A percentile compares a stretch with the other conserved stretches of the same genome.
phyloP scores from a whole-genome alignment of 2,888 invertebrate genomes.

The Meiosimyza platycephala region DNA sequence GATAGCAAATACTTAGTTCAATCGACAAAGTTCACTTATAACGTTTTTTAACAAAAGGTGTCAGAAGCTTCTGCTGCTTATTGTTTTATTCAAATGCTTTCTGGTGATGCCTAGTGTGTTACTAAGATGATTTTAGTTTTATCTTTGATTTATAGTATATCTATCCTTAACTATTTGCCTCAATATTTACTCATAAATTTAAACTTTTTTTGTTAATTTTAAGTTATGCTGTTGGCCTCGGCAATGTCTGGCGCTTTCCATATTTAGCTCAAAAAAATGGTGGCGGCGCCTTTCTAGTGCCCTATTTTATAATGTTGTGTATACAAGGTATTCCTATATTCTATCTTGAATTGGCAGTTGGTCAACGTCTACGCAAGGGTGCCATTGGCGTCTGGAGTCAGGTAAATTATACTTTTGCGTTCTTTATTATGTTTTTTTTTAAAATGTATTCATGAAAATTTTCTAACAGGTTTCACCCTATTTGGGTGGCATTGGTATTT shows the following conservation, averaged over 20 bases:
- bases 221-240: constrained; percentile 89
- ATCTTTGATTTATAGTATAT: too few relatives aligned
- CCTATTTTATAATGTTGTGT: constrained; percentile 94
- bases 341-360: constrained; percentile 94
- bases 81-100: too few relatives aligned
- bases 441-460: neutral
- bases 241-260: constrained; percentile 96
- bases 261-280: constrained; percentile 95
- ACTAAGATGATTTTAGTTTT: too few relatives aligned
- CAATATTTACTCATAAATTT: too few relatives aligned
- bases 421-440: neutral
- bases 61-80: too few relatives aligned
- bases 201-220: neutral
- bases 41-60: too few relatives aligned
- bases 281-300: constrained; percentile 96
- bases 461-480: constrained; percentile 79
- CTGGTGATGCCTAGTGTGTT: too few relatives aligned
- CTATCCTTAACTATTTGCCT: too few relatives aligned
- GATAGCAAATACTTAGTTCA: too few relatives aligned
- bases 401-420: constrained; percentile 49
- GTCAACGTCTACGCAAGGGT: constrained; percentile 91
- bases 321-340: constrained; percentile 97
- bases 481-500: constrained; percentile 89
- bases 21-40: too few relatives aligned
- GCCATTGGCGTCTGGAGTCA: constrained; percentile 97